These are phyloP conservation scores for Donacobius atricapilla DNA, from an alignment of 2,113 vertebrate species.

Conservation along the genomic window DNA sequence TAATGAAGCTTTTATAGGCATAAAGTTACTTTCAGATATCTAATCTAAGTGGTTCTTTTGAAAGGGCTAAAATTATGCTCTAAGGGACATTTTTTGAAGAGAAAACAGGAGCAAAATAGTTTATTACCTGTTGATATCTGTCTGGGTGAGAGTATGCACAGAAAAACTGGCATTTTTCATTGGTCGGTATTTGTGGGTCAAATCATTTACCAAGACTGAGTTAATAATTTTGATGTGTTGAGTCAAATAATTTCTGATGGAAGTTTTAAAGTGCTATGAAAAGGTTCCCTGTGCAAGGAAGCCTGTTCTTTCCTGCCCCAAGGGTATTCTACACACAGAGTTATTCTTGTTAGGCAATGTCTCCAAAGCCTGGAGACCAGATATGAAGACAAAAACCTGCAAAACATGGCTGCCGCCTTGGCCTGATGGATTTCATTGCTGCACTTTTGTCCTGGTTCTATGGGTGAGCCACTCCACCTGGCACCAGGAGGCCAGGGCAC, in stretches of 20 bases:
- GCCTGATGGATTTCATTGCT: background rate
- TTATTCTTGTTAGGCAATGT: background rate
- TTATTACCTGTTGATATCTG: background rate
- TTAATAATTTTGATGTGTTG: background rate
- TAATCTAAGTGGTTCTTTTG: background rate
- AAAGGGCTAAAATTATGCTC: background rate
- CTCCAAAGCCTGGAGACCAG: background rate
- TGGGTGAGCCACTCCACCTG: background rate
- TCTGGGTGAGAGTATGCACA: background rate
- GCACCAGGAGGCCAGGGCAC: background rate
- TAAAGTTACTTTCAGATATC: background rate
- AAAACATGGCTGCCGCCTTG: background rate
- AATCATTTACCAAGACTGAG: background rate
- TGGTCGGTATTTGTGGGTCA: background rate
- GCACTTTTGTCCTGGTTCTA: background rate
- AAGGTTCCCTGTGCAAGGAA: background rate
- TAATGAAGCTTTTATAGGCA: slow-evolving; percentile 8
- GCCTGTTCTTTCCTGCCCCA: background rate
- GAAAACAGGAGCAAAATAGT: background rate
- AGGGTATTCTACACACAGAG: background rate
- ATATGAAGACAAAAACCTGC: background rate
- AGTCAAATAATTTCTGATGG: background rate
- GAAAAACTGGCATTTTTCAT: background rate
- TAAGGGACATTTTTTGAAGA: background rate
- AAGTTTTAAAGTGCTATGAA: background rate